These are phyloP conservation scores for Tricholaema leucomelas DNA, from an alignment of 2,113 vertebrate species.

Conservation along the genomic window DNA sequence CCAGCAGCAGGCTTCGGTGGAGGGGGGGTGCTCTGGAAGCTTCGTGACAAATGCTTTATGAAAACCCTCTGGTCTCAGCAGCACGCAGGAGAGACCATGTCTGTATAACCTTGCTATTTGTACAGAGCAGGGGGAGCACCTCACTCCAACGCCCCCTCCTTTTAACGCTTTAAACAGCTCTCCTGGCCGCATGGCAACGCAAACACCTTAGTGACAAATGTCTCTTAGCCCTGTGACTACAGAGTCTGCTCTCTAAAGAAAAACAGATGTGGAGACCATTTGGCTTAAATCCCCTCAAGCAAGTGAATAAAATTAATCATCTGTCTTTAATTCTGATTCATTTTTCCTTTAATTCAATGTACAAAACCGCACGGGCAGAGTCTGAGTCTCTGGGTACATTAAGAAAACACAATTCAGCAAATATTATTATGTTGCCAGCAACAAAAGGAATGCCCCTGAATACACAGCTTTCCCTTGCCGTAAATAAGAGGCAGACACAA, in stretches of 20 bases:
- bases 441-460: conserved; percentile 53
- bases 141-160: background rate
- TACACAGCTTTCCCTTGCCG: background rate
- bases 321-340: conserved; percentile 59
- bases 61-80: conserved; percentile 6
- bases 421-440: conserved; percentile 53
- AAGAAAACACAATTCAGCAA: conserved; percentile 69
- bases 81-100: background rate
- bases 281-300: conserved; percentile 48
- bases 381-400: conserved; percentile 51
- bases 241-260: conserved; percentile 25
- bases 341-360: conserved; percentile 62
- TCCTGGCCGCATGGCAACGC: conserved; percentile 8
- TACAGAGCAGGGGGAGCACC: background rate
- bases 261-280: conserved; percentile 48
- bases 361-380: background rate
- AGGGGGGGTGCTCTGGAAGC: background rate
- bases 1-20: background rate
- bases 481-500: conserved; percentile 25
- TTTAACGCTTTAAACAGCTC: conserved; percentile 43
- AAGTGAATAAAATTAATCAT: conserved; percentile 62
- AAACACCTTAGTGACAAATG: conserved; percentile 45
- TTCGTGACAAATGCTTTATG: conserved; percentile 33
- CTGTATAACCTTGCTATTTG: background rate
- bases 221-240: conserved; percentile 20